Percentiles rank a stretch among this genome's conserved stretches.
Evolutionary conservation across 1,140 invertebrate genomes (phyloP).

Genomic region (Drosophila sulfurigaster): DNA sequence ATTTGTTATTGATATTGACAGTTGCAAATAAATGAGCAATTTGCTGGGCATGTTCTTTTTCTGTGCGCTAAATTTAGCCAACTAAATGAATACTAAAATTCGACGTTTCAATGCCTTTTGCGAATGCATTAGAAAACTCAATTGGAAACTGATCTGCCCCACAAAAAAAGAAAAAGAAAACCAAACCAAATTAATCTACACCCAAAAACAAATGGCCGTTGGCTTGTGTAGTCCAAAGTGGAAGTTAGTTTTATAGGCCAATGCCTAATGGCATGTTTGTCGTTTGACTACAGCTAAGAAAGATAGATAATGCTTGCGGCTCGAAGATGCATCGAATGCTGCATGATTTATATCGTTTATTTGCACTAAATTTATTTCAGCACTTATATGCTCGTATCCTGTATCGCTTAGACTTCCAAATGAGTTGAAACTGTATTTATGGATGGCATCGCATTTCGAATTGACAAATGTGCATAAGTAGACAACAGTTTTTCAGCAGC

Average conservation of each 20-base stretch:
- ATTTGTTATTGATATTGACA: constrained; percentile 84
- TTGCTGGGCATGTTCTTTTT: constrained; percentile 58
- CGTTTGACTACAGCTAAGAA: neutral
- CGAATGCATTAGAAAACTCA: constrained; percentile 42
- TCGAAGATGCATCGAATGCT: too few relatives aligned
- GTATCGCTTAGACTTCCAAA: constrained; percentile 28
- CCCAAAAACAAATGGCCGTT: neutral
- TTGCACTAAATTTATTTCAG: neutral
- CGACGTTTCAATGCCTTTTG: constrained; percentile 2
- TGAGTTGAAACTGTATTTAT: constrained; percentile 28
- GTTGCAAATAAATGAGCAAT: constrained; percentile 84
- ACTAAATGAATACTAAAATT: constrained; percentile 23
- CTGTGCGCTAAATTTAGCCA: constrained; percentile 66
- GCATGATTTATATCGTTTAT: neutral
- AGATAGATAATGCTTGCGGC: neutral
- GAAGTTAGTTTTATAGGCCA: constrained; percentile 9
- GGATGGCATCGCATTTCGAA: constrained; percentile 30
- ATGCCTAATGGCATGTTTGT: constrained; percentile 4
- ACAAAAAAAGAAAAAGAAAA: neutral
- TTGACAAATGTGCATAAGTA: constrained; percentile 58
- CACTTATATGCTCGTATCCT: constrained; percentile 12
- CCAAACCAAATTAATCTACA: constrained; percentile 22
- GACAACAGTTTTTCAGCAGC: constrained; percentile 43
- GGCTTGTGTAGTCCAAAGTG: constrained; percentile 3
- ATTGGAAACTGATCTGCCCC: constrained; percentile 20